Base-by-base conservation (phyloP, 2,797 vertebrate genomes). In the Danio choprae region DNA sequence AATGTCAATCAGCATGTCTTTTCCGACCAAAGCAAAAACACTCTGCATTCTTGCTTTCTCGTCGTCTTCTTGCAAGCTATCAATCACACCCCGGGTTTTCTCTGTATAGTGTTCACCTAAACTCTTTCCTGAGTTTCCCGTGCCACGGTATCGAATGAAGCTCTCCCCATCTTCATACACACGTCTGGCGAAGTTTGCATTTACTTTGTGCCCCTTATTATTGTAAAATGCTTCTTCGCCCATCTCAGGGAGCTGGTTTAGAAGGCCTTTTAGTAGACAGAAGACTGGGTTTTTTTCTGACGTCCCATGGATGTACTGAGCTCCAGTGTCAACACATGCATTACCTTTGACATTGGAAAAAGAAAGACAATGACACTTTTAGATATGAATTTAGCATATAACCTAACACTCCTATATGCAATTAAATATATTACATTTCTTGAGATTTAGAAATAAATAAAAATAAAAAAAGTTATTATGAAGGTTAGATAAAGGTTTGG, bases 291-390 rank as follows among this genome's bases (percentile, higher is more conserved):
- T 89, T 64, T 76, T 38, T 22, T 80, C 79, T 60, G 82, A 74
- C 0, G 85, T 74, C 7, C 87, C 88, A 55, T 89, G 88, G 74
- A 88, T 86, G 56, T 64, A 88, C 74, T 89, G 86, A 18, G 86
- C 85, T 29, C 88, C 88, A 55, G 81, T 82, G 64, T 88, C 86
- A 60, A 89, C 80, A 81, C 78, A 74, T 16, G 62, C 51, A 18
- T 85, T 83, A 13, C 83, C 88, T 89, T 74, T 55, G 16, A 13
- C 41, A 60, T 65, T n/a, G n/a, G n/a, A 68, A 16, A 69, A 48
- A 73, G 13, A 58, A 50, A 63, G 18, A 29, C 2, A 22, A 4
- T n/a, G 12, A 69, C 41, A 50, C 8, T 7, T 20, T 22, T 43
- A 48, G 29, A 40, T 29, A 63, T 62, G 7, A 70, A 44, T 41